Percentiles rank a stretch among this genome's conserved stretches.
Conservation (phyloP, 2,888 invertebrate genomes). For the Bellardia pandia region DNA sequence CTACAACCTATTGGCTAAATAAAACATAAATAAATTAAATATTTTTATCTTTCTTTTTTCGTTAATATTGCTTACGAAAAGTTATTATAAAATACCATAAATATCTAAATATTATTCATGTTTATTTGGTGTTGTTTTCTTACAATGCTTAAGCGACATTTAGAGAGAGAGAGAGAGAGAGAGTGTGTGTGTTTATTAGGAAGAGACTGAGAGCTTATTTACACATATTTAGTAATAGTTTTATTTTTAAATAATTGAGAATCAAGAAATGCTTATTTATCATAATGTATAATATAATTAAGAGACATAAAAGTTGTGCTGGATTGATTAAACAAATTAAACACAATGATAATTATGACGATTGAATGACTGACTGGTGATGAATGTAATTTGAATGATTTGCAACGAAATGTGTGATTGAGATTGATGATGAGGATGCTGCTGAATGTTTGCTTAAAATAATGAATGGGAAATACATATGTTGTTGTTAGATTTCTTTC, state of each 20-base stretch:
- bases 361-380: conserved; percentile 49
- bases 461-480: not conserved
- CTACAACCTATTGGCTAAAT: conserved; percentile 71
- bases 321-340: conserved; percentile 43
- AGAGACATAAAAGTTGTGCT: conserved; percentile 68
- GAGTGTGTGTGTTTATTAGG: not conserved
- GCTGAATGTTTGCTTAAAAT: not conserved
- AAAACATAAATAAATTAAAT: conserved; percentile 35
- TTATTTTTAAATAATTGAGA: not conserved
- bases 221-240: not conserved
- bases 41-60: conserved; percentile 2
- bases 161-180: not conserved
- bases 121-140: conserved; percentile 64
- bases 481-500: not conserved
- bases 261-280: conserved; percentile 5
- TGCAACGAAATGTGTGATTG: conserved; percentile 42
- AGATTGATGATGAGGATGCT: conserved; percentile 1
- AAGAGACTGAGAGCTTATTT: conserved; percentile 20
- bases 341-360: conserved; percentile 22
- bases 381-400: conserved; percentile 12
- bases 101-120: conserved; percentile 12
- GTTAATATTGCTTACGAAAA: conserved; percentile 61
- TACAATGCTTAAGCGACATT: conserved; percentile 52
- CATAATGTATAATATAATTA: not conserved
- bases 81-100: conserved; percentile 28